These are phyloP conservation scores for Dicycla oo DNA, from an alignment of 2,888 invertebrate species.

Conservation along the genomic window DNA sequence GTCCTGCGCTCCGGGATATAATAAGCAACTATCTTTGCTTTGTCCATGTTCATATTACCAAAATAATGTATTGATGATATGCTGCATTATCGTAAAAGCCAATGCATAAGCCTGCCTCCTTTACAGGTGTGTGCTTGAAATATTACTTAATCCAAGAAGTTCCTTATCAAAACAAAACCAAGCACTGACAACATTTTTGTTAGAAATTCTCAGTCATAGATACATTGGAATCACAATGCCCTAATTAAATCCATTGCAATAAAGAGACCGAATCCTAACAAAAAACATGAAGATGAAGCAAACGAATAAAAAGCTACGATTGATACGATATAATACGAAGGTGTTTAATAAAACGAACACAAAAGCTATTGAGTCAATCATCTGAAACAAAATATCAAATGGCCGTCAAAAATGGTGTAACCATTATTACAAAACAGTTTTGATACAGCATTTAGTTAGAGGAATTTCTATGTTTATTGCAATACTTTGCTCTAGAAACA, in stretches of 20 bases:
- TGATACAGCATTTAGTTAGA: slow-evolving; percentile 17
- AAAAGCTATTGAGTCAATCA: slow-evolving; percentile 36
- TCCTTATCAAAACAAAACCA: neutral
- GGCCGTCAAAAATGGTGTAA: slow-evolving; percentile 45
- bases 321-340: slow-evolving; percentile 15
- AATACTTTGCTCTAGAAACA: slow-evolving; percentile 14
- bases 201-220: neutral
- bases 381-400: slow-evolving; percentile 44
- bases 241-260: neutral
- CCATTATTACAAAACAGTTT: slow-evolving; percentile 49
- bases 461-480: slow-evolving; percentile 15
- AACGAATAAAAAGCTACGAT: slow-evolving; percentile 21
- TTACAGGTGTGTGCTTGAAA: neutral
- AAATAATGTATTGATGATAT: neutral
- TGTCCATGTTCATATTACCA: neutral
- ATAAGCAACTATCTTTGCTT: neutral
- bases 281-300: slow-evolving; percentile 29
- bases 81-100: neutral
- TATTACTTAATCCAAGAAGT: neutral
- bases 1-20: neutral
- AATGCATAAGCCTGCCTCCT: neutral
- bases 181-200: too few relatives aligned
- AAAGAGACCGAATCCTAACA: neutral
- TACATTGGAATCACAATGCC: neutral
- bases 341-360: slow-evolving; percentile 45